Percentiles rank a stretch among this genome's conserved stretches.
These are phyloP conservation scores for Taxidea taxus DNA, from an alignment of 2,113 vertebrate species.

Conservation along the genomic window DNA sequence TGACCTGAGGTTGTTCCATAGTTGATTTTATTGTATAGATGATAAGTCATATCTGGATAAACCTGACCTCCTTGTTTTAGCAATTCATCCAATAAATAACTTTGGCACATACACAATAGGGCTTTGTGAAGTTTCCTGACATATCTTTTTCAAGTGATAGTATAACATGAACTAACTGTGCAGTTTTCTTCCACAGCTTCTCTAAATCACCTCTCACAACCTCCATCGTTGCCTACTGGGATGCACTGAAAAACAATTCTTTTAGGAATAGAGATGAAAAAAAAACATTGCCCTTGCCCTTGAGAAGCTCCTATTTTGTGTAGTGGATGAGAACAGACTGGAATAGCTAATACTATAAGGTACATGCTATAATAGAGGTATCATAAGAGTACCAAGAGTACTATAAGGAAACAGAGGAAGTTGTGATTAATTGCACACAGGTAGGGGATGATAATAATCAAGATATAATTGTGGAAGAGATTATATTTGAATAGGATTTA, in stretches of 20 bases:
- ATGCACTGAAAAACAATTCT: neutral
- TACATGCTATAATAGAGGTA: no score
- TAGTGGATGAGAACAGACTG: neutral
- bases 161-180: neutral
- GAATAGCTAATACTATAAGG: neutral
- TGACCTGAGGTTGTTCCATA: neutral
- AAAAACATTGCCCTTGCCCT: neutral
- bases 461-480: neutral
- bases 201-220: neutral
- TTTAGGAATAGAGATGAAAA: neutral
- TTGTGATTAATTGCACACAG: neutral
- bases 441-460: neutral
- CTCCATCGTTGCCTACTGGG: neutral
- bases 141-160: neutral
- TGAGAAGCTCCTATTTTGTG: neutral
- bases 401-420: neutral
- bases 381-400: neutral
- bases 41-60: neutral
- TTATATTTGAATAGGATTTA: neutral
- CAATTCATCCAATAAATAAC: neutral
- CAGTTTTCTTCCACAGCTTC: neutral
- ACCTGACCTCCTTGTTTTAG: neutral
- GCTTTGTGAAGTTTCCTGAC: neutral
- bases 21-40: neutral
- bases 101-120: neutral